A percentile compares a stretch with the other conserved stretches of the same genome.
phyloP scores from a whole-genome alignment of 2,113 vertebrate species.

The Heptranchias perlo region DNA sequence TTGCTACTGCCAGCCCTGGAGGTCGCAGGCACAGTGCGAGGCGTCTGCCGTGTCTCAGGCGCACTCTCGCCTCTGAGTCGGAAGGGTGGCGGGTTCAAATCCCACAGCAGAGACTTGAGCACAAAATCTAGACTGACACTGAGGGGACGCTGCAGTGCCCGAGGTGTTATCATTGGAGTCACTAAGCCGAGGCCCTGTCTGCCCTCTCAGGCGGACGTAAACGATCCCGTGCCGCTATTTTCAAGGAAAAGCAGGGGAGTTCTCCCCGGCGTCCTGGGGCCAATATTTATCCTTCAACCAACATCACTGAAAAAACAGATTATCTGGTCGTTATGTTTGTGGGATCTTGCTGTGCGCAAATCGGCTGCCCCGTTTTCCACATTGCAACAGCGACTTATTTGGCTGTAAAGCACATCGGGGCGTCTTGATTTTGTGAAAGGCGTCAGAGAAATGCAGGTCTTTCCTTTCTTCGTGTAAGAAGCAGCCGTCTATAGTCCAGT shows the following conservation, averaged over 20 bases:
- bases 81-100: no score
- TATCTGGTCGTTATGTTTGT: neutral
- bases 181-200: neutral
- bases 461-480: neutral
- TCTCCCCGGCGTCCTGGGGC: neutral
- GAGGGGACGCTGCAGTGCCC: neutral
- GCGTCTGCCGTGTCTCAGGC: no score
- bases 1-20: no score
- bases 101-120: no score
- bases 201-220: no score
- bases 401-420: neutral
- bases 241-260: neutral
- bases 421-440: neutral
- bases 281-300: neutral
- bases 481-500: neutral
- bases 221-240: neutral
- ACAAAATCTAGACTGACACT: neutral
- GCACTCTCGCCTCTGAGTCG: no score
- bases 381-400: neutral
- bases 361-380: neutral
- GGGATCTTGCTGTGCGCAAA: neutral
- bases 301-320: neutral
- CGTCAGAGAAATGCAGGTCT: neutral
- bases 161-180: neutral
- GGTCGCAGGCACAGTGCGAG: no score